Base-by-base conservation (phyloP, 2,888 invertebrate genomes). In the Gasteruption jaculator region DNA sequence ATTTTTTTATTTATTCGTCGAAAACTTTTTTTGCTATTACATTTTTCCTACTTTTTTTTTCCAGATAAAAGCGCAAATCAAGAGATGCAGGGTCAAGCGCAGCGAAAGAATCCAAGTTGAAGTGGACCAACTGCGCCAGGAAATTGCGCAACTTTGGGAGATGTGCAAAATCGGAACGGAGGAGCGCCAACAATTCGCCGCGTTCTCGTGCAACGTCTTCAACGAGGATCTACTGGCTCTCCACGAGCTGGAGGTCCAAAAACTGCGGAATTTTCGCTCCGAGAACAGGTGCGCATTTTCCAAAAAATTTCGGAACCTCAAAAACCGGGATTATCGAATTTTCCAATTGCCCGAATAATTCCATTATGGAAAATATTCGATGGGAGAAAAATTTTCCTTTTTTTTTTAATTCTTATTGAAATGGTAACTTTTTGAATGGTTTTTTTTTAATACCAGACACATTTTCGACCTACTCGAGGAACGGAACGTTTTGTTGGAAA, bases 181-280 rank as follows among this genome's bases (percentile, higher is more conserved):
- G 1, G 78, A 86, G 50, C 75, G 79, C 5, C 74, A 76, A 12
- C 73, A 77, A 43, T 88, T 86, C 60, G 65, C 76, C 0, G 80
- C 82, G 48, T 84, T 81, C 57, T 73, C 76, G 55, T 78, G 79
- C 54, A 81, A 85, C 27, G 78, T 80, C 29, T 91, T 80, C 63
- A 85, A 83, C 0, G 92, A 93, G 60, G 88, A 89, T 65, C 73
- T 91, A 1, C 73, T 93, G 7, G 80, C 81, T 1, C 63, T 85
- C 14, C 91, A 91, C 61, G 91, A 93, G 64, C 65, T 82, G 31
- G 88, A 93, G 66, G 72, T 87, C 3, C 79, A 82, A 10, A 81
- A 80, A 58, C 73, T 91, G 21, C 78, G 78, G 35, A 73, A 73
- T 11, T 85, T 75, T 63, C 85, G 83, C 58, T 73, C 79, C 35